Evolutionary conservation across 2,797 vertebrate genomes (phyloP), one percentile per base, ranked within the genome.

Genomic region (Graptemys geographica): DNA sequence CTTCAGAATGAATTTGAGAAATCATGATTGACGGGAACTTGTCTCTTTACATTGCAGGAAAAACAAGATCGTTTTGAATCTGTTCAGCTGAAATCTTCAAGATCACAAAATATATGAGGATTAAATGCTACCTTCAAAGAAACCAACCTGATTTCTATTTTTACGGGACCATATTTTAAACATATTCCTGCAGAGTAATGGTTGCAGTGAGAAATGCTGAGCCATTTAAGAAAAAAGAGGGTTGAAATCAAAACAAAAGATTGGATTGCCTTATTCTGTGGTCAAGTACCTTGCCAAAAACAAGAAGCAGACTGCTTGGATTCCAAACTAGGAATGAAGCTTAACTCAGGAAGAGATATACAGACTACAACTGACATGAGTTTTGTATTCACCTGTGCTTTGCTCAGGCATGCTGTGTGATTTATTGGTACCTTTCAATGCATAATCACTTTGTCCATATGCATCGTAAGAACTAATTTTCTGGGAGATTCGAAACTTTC

Each of bases 11-110:
- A 69, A 86, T 88, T 59, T 88, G 74, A 88, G 44, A 59, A 94
- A 69, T 81, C 11, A 2, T 28, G 8, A 19, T 81, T 97, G 74
- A 95, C 81, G 27, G 11, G 31, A 93, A 81, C 31, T 3, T 96
- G 87, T 87, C 95, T 96, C 97, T 96, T 97, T 96, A 84, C 87
- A 92, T 98, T 96, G 79, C 97, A 99, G 99, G 98, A 99, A 95
- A 99, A 99, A 82, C 98, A 99, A 93, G 98, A 99, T 93, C 96
- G 97, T 96, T 99, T 99, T 95, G 99, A 99, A 98, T 99, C 99
- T 31, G 99, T 99, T 97, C 99, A 99, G 92, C 98, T 99, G 91
- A 99, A 99, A 98, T 99, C 99, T 15, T 99, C 99, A 96, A 98
- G 98, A 96, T 96, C 98, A 79, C 98, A 98, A 95, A 98, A 98